Base-by-base conservation (phyloP, 2,888 invertebrate genomes). In the Adelognathus sp. region DNA sequence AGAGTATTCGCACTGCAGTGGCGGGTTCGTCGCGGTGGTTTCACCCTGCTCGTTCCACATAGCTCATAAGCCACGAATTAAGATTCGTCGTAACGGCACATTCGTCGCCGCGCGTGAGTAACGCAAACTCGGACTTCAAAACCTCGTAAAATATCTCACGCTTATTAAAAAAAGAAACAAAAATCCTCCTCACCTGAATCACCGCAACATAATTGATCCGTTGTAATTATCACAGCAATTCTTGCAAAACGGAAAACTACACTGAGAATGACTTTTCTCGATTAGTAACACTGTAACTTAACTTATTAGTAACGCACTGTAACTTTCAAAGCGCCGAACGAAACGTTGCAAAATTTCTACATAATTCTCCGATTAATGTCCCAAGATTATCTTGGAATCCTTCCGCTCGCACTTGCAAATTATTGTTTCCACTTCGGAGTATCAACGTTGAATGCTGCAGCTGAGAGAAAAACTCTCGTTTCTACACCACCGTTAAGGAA, bases 1-100 rank as follows among this genome's bases (percentile, higher is more conserved):
- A n/a, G 11, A 18, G 14, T 24, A 33, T 21, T 54, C 27, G 27
- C 52, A 41, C 21, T 67, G 52, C 41, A 29, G 39, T 41, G 21
- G 18, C 46, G 63, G 31, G 9, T 29, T 56, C 27, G 29, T 56
- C 41, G 67, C 24, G 18, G 60, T 18, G 46, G 24, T 54, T 63
- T 16, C 36, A 39, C 27, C 61, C 39, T 27, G 39, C 36, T 50
- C 29, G 31, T 70, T 50, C 14, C 36, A 36, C 36, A 27, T 39
- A 60, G 14, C 39, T 11, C 44, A 31, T 18, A 14, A 24, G 31
- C 52, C 39, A 61, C 52, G 63, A 72, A 63, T 72, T 63, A 63
- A 63, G 71, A 52, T 54, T 71, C 27, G 70, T 50, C 39, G 52
- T 61, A 61, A 71, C 16, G 36, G 58, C 31, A 21, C 41, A 52